Base-by-base conservation (phyloP, 1,140 invertebrate species). In the Trachymyrmex septentrionalis region DNA sequence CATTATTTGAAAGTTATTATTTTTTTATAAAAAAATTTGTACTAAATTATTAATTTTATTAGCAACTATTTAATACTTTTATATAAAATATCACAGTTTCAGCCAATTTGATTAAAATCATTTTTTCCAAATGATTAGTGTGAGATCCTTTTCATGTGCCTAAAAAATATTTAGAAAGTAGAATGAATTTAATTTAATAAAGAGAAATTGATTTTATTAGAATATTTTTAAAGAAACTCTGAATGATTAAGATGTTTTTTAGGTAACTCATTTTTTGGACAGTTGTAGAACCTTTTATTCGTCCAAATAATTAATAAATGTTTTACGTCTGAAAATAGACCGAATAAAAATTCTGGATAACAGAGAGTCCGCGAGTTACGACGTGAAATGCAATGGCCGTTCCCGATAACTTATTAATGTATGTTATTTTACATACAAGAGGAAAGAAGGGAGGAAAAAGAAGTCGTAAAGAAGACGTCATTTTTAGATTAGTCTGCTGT, bases 401-500 rank as follows among this genome's bases (percentile, higher is more conserved):
- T 19, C 48, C 69, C n/a, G 69, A 82, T 16, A 75, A 82, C 63
- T 61, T 50, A 63, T 85, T 44, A 44, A 44, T 38, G 44, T 75
- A 76, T 30, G 66, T 19, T 67, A 38, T 85, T 89, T 90, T 87
- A 73, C 78, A 75, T 64, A 14, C 10, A 53, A 73, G 38, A 24
- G 12, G 38, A 5, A 21, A 50, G 10, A 63, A 34, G 14, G 14
- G 63, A 82, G 77, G 50, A 12, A 72, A 63, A 76, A 89, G 80
- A 76, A 90, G 76, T 85, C 81, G 48, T 86, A 88, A 84, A 63
- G 63, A 86, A 87, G 16, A 85, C 90, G 92, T 93, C 91, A 92
- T 72, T 88, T 69, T 92, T 92, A 93, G 91, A 92, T 92, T 92
- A 93, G 92, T 92, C 90, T 93, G 90, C 91, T 93, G 92, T 94